Base-by-base conservation (phyloP, 2,113 vertebrate genomes). In the Motacilla alba region DNA sequence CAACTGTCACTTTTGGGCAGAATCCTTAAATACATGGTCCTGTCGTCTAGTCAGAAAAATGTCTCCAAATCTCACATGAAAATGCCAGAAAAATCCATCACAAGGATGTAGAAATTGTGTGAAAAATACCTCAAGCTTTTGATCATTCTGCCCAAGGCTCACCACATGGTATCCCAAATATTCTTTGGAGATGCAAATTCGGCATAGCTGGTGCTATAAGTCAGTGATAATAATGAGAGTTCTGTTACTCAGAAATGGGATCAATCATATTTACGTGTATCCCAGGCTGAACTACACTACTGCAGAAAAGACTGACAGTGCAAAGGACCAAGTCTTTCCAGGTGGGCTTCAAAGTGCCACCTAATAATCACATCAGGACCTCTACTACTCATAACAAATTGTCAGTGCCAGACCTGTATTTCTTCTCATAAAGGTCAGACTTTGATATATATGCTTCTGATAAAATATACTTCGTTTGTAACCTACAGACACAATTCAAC, bases 21-120 rank as follows among this genome's bases (percentile, higher is more conserved):
- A 96, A 96, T 97, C 68, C 64, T 95, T 94, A 96, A 96, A 87
- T 95, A 90, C 82, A 33, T 77, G 93, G 93, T 96, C 94, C 90
- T 96, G 90, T 96, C 68, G 92, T 95, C 85, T 96, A 96, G 88
- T 96, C 88, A 95, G 95, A 94, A 94, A 96, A 92, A 95, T 93
- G 93, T 88, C 93, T 96, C 79, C 88, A 95, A 95, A 77, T 95
- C 91, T 96, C 94, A 88, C 82, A 94, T 86, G 85, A 96, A 95
- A 94, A 96, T 96, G 93, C 94, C 94, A 97, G 94, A 96, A 96
- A 96, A 97, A 97, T 96, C 94, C 89, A 96, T 95, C 96, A 96
- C 75, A 83, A 81, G 47, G 73, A 94, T 92, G 70, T 88, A 87
- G 82, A 95, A 94, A 96, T 43, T 74, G 94, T 95, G 95, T 93